Evolutionary conservation across 2,888 invertebrate genomes (phyloP).

Genomic region (Bellardia bayeri): DNA sequence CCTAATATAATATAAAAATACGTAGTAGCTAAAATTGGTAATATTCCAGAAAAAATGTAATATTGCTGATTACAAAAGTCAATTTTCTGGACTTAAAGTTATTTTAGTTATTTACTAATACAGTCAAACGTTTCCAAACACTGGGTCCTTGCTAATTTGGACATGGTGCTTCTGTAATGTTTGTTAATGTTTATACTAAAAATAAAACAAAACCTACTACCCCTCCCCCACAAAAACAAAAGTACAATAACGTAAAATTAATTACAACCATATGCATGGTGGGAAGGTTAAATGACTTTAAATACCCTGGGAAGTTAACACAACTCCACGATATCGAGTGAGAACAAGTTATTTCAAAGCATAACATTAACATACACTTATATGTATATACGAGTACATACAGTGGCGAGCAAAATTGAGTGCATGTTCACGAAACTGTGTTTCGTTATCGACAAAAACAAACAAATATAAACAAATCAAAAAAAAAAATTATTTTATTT

Average conservation of each 20-base stretch:
- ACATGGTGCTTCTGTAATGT: slow-evolving; percentile 48
- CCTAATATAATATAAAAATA: too few relatives aligned
- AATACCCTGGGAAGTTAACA: slow-evolving; percentile 78
- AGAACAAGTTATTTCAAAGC: slow-evolving; percentile 35
- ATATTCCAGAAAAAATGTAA: too few relatives aligned
- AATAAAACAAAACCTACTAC: slow-evolving; percentile 16
- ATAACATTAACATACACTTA: slow-evolving; percentile 53
- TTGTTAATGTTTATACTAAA: slow-evolving; percentile 53
- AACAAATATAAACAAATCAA: too few relatives aligned
- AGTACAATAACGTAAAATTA: slow-evolving; percentile 55
- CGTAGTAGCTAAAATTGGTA: too few relatives aligned
- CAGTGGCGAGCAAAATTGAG: too few relatives aligned
- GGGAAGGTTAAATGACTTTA: slow-evolving; percentile 81
- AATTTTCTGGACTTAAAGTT: background rate
- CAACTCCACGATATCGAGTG: background rate
- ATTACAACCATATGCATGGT: slow-evolving; percentile 68
- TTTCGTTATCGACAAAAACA: too few relatives aligned
- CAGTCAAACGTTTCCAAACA: slow-evolving; percentile 33
- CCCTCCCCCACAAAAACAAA: slow-evolving; percentile 18
- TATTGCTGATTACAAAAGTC: too few relatives aligned
- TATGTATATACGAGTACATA: background rate
- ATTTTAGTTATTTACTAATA: slow-evolving; percentile 1
- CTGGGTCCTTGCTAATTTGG: background rate
- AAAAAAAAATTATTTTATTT: too few relatives aligned
- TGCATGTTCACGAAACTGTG: too few relatives aligned